Conservation (phyloP, 2,888 invertebrate species). For the Andrena marginata region DNA sequence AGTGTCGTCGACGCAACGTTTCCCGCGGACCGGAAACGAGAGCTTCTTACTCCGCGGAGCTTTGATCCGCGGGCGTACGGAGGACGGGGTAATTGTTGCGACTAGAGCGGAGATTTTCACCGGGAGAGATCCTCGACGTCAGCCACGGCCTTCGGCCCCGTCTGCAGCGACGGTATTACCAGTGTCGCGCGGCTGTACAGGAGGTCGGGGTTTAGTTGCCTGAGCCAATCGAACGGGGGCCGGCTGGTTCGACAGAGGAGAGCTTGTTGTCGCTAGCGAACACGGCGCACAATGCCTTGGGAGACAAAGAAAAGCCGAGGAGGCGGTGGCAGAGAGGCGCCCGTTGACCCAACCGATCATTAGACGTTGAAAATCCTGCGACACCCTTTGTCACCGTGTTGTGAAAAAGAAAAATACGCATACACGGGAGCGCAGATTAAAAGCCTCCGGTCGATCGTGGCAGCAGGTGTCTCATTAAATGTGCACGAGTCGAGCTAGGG, state of each 20-base stretch:
- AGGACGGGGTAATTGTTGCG: neutral
- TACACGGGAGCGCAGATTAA: constrained; percentile 21
- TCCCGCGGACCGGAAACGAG: neutral
- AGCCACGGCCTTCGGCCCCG: neutral
- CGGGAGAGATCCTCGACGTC: neutral
- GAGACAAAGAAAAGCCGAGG: neutral
- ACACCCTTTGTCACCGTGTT: constrained; percentile 7
- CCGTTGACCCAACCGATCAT: constrained; percentile 17
- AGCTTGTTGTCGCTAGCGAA: constrained; percentile 14
- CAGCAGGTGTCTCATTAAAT: constrained; percentile 53
- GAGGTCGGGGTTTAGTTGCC: constrained; percentile 24
- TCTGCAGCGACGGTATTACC: neutral
- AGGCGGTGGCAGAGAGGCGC: neutral
- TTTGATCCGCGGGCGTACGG: neutral
- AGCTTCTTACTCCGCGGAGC: neutral
- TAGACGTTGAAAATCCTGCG: constrained; percentile 21
- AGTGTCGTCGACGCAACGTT: neutral
- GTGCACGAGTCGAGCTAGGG: constrained; percentile 19
- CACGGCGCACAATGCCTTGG: constrained; percentile 4
- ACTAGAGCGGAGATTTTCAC: neutral
- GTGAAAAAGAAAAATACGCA: neutral
- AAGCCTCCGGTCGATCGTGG: constrained; percentile 29
- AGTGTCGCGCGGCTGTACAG: constrained; percentile 19
- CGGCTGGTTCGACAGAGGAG: neutral
- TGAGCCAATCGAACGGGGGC: neutral